Conservation (phyloP, 2,888 invertebrate species). For the Strigamia maritima region DNA sequence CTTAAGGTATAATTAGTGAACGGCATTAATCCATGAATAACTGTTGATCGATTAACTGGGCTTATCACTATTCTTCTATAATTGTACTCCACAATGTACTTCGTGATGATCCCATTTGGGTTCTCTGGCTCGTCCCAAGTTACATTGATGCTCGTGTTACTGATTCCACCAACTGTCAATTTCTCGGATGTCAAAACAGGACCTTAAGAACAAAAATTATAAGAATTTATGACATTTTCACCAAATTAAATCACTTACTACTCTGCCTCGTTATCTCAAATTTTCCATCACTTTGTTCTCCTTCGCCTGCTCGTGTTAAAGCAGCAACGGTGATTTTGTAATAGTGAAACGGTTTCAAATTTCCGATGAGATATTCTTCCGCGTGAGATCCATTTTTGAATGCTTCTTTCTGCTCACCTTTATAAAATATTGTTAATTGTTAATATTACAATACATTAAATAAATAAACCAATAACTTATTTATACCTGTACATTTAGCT, state of each 20-base stretch:
- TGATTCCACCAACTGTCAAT: background rate
- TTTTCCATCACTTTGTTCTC: slow-evolving; percentile 42
- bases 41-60: background rate
- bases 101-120: background rate
- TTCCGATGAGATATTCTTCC: slow-evolving; percentile 48
- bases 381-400: slow-evolving; percentile 43
- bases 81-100: background rate
- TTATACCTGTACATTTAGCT: slow-evolving; percentile 2
- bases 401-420: slow-evolving; percentile 39
- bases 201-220: background rate
- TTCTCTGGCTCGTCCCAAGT: background rate
- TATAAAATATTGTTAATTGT: background rate
- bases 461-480: background rate
- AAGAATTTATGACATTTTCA: background rate
- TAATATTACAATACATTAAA: background rate
- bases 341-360: slow-evolving; percentile 69
- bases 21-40: background rate
- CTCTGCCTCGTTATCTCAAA: slow-evolving; percentile 35
- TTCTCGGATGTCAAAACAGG: slow-evolving; percentile 45
- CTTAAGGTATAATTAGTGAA: background rate
- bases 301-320: slow-evolving; percentile 58
- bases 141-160: background rate
- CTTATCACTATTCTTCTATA: background rate
- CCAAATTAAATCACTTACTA: slow-evolving; percentile 31
- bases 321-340: slow-evolving; percentile 70